phyloP scores from a whole-genome alignment of 1,140 invertebrate species.

The Aethina tumida region DNA sequence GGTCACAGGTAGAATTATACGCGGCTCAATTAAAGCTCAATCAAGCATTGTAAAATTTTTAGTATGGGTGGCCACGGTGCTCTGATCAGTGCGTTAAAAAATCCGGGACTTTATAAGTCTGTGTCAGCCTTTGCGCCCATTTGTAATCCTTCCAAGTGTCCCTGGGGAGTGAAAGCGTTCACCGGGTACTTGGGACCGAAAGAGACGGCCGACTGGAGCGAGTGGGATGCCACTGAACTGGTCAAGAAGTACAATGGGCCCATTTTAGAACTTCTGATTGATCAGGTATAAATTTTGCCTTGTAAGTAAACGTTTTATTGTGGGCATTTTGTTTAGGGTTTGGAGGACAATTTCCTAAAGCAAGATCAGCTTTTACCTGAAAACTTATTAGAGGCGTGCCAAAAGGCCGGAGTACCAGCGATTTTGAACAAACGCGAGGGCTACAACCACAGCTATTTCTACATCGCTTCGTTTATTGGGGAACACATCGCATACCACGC shows the following conservation, averaged over 20 bases:
- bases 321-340: conserved; percentile 49
- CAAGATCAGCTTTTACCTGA: conserved; percentile 76
- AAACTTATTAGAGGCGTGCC: conserved; percentile 63
- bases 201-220: conserved; percentile 57
- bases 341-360: conserved; percentile 71
- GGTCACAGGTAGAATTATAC: conserved; percentile 60
- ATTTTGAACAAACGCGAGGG: conserved; percentile 72
- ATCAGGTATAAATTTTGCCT: conserved; percentile 60
- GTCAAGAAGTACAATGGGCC: conserved; percentile 79
- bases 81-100: conserved; percentile 82
- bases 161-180: conserved; percentile 87
- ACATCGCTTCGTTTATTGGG: conserved; percentile 85
- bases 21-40: not conserved
- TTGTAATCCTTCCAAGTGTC: conserved; percentile 72
- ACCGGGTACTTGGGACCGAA: conserved; percentile 71
- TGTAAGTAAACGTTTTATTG: conserved; percentile 4
- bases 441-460: conserved; percentile 96
- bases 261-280: conserved; percentile 73
- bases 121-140: conserved; percentile 98
- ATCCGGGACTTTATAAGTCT: conserved; percentile 79
- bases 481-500: conserved; percentile 90
- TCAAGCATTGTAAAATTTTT: conserved; percentile 25
- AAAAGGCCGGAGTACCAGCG: conserved; percentile 58
- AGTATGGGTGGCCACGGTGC: conserved; percentile 98
- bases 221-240: conserved; percentile 84